Evolutionary conservation across 2,113 vertebrate genomes (phyloP), one percentile per base, ranked within the genome.

Genomic region (Leucopsar rothschildi): DNA sequence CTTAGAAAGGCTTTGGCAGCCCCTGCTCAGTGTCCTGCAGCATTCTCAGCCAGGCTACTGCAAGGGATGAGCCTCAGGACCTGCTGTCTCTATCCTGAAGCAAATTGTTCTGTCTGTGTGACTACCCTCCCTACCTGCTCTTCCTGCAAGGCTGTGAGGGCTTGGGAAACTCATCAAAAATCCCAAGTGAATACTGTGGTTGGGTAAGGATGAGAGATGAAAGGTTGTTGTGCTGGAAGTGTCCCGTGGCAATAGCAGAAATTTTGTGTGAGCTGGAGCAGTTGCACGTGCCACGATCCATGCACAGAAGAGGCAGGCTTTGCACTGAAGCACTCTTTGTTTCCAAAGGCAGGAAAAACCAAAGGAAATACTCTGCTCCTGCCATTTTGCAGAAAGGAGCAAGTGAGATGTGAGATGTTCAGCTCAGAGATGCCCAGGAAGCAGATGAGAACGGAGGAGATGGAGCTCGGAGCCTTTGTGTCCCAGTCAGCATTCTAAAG

Each of bases 281-380:
- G 57, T 72, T 52, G n/a, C 0, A 1, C 37, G 40, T 37, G 22
- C 12, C 4, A 3, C 5, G 5, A 35, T 37, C 24, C 7, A 9
- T 15, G n/a, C 3, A 13, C 2, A 31, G 29, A 69, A 83, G 63
- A 81, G 20, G 15, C 33, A 29, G 22, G 11, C 29, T 91, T 76
- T 76, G 9, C 29, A 4, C 10, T 50, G 45, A 50, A 73, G 27
- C 14, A 29, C 8, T 63, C 33, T n/a, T 55, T 37, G 22, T 37
- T 91, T 81, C 49, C 39, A 64, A 80, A 78, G 31, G 23, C 22
- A 84, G 39, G 7, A 47, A 31, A 78, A 40, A 5, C 3, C 12
- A 37, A 68, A 56, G 11, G 50, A 82, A 85, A 31, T 37, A 42
- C 22, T 53, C 55, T 69, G 23, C 11, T 70, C 15, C 40, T 85